phyloP scores from a whole-genome alignment of 2,797 vertebrate genomes.

The Coregonus suidteri region DNA sequence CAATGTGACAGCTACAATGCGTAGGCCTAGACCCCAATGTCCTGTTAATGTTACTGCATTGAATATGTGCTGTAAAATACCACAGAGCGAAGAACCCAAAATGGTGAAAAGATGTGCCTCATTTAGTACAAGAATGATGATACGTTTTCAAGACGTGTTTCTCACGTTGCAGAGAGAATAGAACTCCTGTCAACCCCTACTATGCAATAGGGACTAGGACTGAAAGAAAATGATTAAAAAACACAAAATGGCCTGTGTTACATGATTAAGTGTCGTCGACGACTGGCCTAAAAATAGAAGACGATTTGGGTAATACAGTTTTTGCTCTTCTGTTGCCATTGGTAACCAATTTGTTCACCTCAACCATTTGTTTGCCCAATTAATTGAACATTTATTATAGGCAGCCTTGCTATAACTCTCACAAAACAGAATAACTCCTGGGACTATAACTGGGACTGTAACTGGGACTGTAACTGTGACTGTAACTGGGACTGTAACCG shows the following conservation, averaged over 20 bases:
- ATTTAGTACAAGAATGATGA: too few species aligned
- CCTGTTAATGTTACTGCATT: too few species aligned
- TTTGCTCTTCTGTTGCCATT: constrained; percentile 60
- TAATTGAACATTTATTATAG: constrained; percentile 57
- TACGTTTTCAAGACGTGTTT: too few species aligned
- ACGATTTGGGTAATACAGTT: constrained; percentile 28
- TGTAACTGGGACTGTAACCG: too few species aligned
- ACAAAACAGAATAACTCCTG: constrained; percentile 38
- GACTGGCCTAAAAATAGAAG: constrained; percentile 38
- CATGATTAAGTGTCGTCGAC: constrained; percentile 21
- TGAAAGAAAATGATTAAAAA: background rate
- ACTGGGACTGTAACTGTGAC: too few species aligned
- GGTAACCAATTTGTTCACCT: constrained; percentile 45
- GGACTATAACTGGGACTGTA: too few species aligned
- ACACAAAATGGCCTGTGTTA: constrained; percentile 1
- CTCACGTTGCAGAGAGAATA: too few species aligned
- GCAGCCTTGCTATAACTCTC: constrained; percentile 37
- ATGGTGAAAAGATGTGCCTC: too few species aligned
- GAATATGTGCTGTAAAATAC: too few species aligned
- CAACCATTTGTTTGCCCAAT: constrained; percentile 55
- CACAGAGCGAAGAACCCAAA: too few species aligned
- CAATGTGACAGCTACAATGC: constrained; percentile 48
- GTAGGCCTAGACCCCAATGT: constrained; percentile 21
- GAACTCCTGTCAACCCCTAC: constrained; percentile 16
- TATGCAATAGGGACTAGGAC: background rate